Evolutionary conservation across 1,140 invertebrate species (phyloP).

Genomic region (Cotesia glomerata): DNA sequence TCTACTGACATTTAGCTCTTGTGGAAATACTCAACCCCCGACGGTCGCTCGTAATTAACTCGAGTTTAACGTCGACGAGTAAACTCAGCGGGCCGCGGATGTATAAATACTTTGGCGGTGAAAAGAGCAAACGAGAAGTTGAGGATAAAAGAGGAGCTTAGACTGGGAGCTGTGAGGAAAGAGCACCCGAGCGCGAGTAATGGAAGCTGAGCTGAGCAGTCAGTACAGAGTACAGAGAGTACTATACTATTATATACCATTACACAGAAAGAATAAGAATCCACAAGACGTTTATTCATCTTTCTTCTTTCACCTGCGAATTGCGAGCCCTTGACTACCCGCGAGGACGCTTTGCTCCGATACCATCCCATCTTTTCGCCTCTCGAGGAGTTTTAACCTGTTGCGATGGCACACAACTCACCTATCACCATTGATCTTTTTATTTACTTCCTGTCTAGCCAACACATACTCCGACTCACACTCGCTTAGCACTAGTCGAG

Average conservation of each 20-base stretch:
- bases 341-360: not conserved
- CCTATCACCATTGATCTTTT: not conserved
- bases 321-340: not conserved
- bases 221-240: too few relatives aligned
- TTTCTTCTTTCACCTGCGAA: conserved; percentile 10
- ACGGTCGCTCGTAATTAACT: conserved; percentile 16
- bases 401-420: conserved; percentile 5
- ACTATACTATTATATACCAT: too few relatives aligned
- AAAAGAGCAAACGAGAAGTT: not conserved
- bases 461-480: not conserved
- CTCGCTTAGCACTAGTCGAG: not conserved
- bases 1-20: not conserved
- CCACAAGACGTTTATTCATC: conserved; percentile 15
- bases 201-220: too few relatives aligned
- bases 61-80: conserved; percentile 20
- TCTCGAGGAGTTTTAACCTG: conserved; percentile 19
- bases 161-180: not conserved
- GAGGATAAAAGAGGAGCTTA: not conserved
- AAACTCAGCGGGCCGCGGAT: conserved; percentile 12
- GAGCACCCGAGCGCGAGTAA: too few relatives aligned
- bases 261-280: not conserved
- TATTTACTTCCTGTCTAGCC: not conserved
- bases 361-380: too few relatives aligned
- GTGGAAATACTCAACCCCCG: not conserved
- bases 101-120: conserved; percentile 18